Evolutionary conservation across 2,797 vertebrate species (phyloP), one percentile per base, ranked within the genome.

Genomic region (Moxostoma hubbsi): DNA sequence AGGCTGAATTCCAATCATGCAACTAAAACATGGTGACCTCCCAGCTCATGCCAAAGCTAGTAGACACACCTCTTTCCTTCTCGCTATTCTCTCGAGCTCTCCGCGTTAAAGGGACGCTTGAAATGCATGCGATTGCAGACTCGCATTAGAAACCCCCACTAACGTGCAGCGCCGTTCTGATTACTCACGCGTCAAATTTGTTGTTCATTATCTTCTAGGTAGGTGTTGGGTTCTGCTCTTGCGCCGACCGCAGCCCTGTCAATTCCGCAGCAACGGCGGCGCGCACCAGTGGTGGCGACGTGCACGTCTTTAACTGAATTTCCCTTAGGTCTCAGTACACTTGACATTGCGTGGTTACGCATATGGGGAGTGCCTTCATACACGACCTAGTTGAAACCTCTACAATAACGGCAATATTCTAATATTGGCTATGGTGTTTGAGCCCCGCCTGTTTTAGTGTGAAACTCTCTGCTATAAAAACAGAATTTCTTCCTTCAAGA

Each of bases 101-200:
- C 64, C 61, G 68, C 47, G 79, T 81, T 73, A 47, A 82, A 76
- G 15, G 55, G n/a, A 45, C 68, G 46, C 54, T 13, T 47, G 66
- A 13, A 50, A 57, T 66, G 50, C 58, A 36, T 65, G 73, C 57
- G 24, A 36, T 81, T 9, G 51, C 47, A 36, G 4, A 45, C 5
- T 9, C 61, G 24, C 16, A 55, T 13, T 8, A 4, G 6, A 5
- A 2, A 59, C 9, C 3, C 15, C 1, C 6, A 5, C 10, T 13
- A 4, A 59, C 8, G 80, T 6, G 45, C 43, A 62, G 47, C 2
- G 75, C 79, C 83, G 59, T 36, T 43, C 69, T 7, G 47, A 50
- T 79, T 93, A 98, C 98, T 98, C 94, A 98, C 97, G 98, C 98
- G 93, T 98, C 98, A 93, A 98, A 99, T 96, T 99, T 99, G 96